Evolutionary conservation across 2,888 invertebrate species (phyloP), one percentile per base, ranked within the genome.

Genomic region (Eupithecia vulgata): DNA sequence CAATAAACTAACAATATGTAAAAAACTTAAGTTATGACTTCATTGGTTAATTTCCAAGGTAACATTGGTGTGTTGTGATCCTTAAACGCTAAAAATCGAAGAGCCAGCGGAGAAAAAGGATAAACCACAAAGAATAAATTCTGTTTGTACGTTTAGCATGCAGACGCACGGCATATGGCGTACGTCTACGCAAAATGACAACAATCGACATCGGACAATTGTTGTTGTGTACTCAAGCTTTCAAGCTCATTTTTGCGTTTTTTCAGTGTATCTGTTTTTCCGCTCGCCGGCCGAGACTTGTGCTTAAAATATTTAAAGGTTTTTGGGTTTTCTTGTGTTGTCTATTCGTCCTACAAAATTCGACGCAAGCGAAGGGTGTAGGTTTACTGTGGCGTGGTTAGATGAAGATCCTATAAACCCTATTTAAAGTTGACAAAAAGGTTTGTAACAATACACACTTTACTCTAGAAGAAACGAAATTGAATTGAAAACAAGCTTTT

Each of bases 161-260:
- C 86, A 87, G 87, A 92, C 92, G 93, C 92, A 92, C 84, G 90
- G 87, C 94, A 94, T 88, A 88, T 91, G 93, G 91, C 79, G 81
- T 84, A 84, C 83, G 87, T 79, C 82, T 86, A 92, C 91, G 92
- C 92, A 93, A 92, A 93, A 93, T 92, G 87, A 93, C 90, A 84
- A 93, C 88, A 87, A 89, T 88, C 81, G 82, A 77, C 80, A 84
- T 79, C 81, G 82, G 84, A 91, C 92, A 89, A 91, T 92, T 92
- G 92, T 92, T 92, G 89, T 91, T 91, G 91, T 91, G 88, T 88
- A 84, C 85, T 81, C 83, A 84, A 80, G 83, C 84, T 80, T 83
- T 83, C 74, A 80, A 78, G 81, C 72, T 79, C 76, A 81, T 84
- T 85, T 87, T 84, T 80, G 74, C 69, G 77, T 87, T 85, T 84